A percentile compares a stretch with the other conserved stretches of the same genome.
Evolutionary conservation across 2,113 vertebrate genomes (phyloP).

Genomic region (Synchiropus splendidus): DNA sequence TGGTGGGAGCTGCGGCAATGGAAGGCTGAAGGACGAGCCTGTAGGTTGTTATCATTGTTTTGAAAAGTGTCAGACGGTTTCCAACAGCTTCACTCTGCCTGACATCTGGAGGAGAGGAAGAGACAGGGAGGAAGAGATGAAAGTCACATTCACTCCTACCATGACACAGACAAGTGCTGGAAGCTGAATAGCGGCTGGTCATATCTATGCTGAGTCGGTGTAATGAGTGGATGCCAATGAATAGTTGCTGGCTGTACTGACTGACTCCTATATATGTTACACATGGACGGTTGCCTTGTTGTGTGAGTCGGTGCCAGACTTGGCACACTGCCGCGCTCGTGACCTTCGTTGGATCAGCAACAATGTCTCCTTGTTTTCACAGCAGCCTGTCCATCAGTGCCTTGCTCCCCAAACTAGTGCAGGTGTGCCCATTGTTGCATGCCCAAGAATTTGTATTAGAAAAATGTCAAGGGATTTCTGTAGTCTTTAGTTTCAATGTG

Average conservation of each 20-base stretch:
- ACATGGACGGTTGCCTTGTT: constrained; percentile 48
- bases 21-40: constrained; percentile 51
- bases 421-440: constrained; percentile 58
- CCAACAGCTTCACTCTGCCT: constrained; percentile 59
- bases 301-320: constrained; percentile 55
- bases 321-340: constrained; percentile 53
- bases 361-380: constrained; percentile 72
- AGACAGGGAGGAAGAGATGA: constrained; percentile 14
- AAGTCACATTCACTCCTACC: constrained; percentile 20
- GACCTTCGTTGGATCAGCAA: constrained; percentile 71
- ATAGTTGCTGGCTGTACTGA: constrained; percentile 26
- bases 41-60: constrained; percentile 63
- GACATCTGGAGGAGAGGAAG: constrained; percentile 60
- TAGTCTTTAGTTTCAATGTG: background rate
- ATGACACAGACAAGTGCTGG: no score
- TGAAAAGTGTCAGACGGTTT: constrained; percentile 67
- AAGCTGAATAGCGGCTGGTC: no score
- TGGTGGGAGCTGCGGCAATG: constrained; percentile 22
- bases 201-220: constrained; percentile 13
- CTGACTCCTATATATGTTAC: constrained; percentile 39
- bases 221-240: constrained; percentile 40
- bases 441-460: constrained; percentile 31
- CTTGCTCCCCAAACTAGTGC: constrained; percentile 34
- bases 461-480: constrained; percentile 18
- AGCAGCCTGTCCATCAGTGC: constrained; percentile 60